Evolutionary conservation across 2,888 invertebrate species (phyloP).

Genomic region (Ormyrus thymus): DNA sequence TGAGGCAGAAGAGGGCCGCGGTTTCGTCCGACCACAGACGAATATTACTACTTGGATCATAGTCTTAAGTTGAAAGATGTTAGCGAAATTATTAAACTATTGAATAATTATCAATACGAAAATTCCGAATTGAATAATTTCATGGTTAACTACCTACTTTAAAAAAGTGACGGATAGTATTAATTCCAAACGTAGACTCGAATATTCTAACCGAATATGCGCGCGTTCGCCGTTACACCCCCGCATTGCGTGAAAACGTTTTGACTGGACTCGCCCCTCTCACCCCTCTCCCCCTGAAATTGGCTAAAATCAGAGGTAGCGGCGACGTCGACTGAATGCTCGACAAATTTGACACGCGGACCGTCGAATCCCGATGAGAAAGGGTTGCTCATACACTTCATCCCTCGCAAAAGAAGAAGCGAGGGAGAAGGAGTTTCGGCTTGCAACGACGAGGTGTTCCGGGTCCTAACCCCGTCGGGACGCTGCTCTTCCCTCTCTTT

Average conservation of each 20-base stretch:
- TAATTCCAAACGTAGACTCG: too few species aligned
- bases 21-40: slow-evolving; percentile 1
- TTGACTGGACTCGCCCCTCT: slow-evolving; percentile 19
- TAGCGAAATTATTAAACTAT: too few species aligned
- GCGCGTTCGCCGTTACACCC: too few species aligned
- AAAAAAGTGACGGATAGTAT: too few species aligned
- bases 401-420: slow-evolving; percentile 21
- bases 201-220: too few species aligned
- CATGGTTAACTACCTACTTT: too few species aligned
- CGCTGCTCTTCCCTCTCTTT: slow-evolving; percentile 58
- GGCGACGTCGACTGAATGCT: slow-evolving; percentile 40
- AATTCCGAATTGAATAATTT: too few species aligned
- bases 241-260: slow-evolving; percentile 14
- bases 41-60: slow-evolving; percentile 12
- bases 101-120: too few species aligned
- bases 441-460: slow-evolving; percentile 66
- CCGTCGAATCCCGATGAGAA: slow-evolving; percentile 62
- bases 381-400: slow-evolving; percentile 11
- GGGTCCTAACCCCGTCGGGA: slow-evolving; percentile 69
- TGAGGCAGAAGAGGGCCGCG: neutral
- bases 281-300: too few species aligned
- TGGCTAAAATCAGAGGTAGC: too few species aligned
- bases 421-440: slow-evolving; percentile 55
- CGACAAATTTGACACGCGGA: slow-evolving; percentile 57
- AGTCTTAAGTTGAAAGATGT: too few species aligned